Evolutionary conservation across 2,888 invertebrate species (phyloP).

Genomic region (Branchellion lobata): DNA sequence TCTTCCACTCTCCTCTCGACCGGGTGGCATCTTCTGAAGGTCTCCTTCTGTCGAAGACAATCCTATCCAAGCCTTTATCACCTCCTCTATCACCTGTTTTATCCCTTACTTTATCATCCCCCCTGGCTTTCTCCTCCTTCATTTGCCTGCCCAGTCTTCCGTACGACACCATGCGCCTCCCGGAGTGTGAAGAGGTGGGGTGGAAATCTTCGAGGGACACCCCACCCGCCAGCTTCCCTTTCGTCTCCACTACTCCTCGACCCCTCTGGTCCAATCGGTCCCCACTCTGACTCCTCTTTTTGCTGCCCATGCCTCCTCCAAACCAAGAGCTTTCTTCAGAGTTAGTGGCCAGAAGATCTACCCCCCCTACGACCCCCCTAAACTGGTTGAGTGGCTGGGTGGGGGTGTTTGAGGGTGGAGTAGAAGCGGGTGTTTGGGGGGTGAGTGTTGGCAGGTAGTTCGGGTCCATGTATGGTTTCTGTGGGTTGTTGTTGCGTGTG

Average conservation of each 20-base stretch:
- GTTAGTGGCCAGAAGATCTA: neutral
- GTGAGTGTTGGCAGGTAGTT: neutral
- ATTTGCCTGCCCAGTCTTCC: neutral
- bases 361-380: neutral
- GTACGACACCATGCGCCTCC: constrained; percentile 27
- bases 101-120: too few relatives aligned
- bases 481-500: too few relatives aligned
- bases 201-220: constrained; percentile 32
- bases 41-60: too few relatives aligned
- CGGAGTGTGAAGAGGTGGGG: constrained; percentile 25
- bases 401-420: neutral
- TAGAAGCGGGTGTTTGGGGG: neutral
- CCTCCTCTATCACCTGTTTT: neutral
- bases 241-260: neutral
- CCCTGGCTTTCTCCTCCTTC: neutral
- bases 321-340: neutral
- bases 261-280: constrained; percentile 23
- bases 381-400: neutral
- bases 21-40: neutral
- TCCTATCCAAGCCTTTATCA: neutral
- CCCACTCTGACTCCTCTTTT: constrained; percentile 41
- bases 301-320: constrained; percentile 5
- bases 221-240: constrained; percentile 14
- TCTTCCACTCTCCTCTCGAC: neutral
- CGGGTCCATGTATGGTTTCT: neutral